Evolutionary conservation across 2,113 vertebrate species (phyloP).

Genomic region (Eubucco bourcierii): DNA sequence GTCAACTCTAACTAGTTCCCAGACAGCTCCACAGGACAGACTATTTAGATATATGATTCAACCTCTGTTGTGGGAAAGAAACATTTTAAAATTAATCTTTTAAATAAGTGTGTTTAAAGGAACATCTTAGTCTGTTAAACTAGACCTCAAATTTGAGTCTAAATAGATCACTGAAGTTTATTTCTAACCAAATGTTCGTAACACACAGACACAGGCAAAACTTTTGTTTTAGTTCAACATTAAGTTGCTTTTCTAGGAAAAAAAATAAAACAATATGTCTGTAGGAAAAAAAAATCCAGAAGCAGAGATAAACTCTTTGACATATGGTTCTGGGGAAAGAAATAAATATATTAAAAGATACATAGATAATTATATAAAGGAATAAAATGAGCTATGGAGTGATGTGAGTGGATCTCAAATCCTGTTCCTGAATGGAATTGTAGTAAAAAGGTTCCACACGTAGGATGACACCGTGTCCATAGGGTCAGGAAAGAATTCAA

Average conservation of each 20-base stretch:
- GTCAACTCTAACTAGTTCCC: slow-evolving; percentile 49
- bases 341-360: too few relatives aligned
- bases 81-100: background rate
- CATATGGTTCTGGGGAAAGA: background rate
- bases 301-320: background rate
- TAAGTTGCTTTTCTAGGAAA: background rate
- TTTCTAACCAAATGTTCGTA: background rate
- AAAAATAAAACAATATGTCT: too few relatives aligned
- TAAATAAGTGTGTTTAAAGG: background rate
- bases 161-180: background rate
- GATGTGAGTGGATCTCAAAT: background rate
- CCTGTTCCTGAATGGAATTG: background rate
- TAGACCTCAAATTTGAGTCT: background rate
- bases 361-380: too few relatives aligned
- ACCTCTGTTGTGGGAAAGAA: background rate
- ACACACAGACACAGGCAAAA: accelerated
- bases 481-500: background rate
- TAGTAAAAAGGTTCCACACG: background rate
- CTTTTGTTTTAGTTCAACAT: background rate
- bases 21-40: slow-evolving; percentile 9
- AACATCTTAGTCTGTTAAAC: background rate
- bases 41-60: background rate
- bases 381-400: background rate
- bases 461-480: background rate
- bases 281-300: too few relatives aligned